Conservation (phyloP, 2,113 vertebrate genomes). For the Pelodiscus sinensis region DNA sequence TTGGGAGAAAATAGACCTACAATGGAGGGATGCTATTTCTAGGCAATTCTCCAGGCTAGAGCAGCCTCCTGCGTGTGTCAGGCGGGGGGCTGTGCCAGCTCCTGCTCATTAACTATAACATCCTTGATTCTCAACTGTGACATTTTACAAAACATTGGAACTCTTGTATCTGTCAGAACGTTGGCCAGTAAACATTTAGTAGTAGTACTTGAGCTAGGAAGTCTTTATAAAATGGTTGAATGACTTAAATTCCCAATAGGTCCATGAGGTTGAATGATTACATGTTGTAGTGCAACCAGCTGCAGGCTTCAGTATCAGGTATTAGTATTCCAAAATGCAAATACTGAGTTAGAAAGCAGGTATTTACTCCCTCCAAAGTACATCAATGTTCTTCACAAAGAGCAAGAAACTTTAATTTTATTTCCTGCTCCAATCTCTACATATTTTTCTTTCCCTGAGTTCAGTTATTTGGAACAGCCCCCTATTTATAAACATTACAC, state of each 20-base stretch:
- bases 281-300: not conserved
- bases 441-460: too few species aligned
- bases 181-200: not conserved
- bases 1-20: not conserved
- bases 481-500: not conserved
- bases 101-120: too few species aligned
- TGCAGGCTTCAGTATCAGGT: not conserved
- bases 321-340: not conserved
- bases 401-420: not conserved
- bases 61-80: too few species aligned
- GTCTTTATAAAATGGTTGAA: not conserved
- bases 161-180: not conserved
- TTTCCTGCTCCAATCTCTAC: too few species aligned
- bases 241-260: not conserved
- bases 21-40: too few species aligned
- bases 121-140: too few species aligned
- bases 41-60: too few species aligned
- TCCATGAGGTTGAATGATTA: not conserved
- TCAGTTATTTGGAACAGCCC: too few species aligned
- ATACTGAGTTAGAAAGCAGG: not conserved
- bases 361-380: not conserved
- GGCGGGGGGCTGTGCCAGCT: too few species aligned
- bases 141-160: not conserved
- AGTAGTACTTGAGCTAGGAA: not conserved
- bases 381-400: not conserved